These are phyloP conservation scores for Musca domestica DNA, from an alignment of 1,140 invertebrate species.

Conservation along the genomic window DNA sequence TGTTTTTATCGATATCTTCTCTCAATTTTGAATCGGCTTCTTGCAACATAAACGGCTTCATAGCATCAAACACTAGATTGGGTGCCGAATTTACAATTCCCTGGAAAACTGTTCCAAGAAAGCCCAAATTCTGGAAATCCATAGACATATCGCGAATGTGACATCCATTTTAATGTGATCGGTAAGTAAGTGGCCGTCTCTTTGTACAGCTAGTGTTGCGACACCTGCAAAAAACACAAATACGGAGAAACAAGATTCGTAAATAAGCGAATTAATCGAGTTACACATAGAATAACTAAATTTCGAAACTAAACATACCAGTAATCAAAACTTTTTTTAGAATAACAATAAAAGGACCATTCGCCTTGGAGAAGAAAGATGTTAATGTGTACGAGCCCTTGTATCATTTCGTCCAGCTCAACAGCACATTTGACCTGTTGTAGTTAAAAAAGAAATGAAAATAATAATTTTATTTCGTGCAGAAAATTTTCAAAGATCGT, in stretches of 20 bases:
- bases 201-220: conserved; percentile 67
- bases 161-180: conserved; percentile 78
- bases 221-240: conserved; percentile 29
- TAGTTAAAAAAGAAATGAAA: conserved; percentile 13
- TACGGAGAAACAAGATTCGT: too few species aligned
- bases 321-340: conserved; percentile 67
- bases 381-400: conserved; percentile 74
- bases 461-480: background rate
- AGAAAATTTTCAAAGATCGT: conserved; percentile 6
- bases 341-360: conserved; percentile 74
- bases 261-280: too few species aligned
- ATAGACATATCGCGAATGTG: conserved; percentile 72
- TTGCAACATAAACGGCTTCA: conserved; percentile 77
- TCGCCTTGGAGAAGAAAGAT: conserved; percentile 66
- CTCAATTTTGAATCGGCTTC: conserved; percentile 71
- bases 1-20: conserved; percentile 64
- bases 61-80: conserved; percentile 77
- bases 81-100: conserved; percentile 76
- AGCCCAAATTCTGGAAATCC: conserved; percentile 78
- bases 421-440: conserved; percentile 66
- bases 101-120: conserved; percentile 72
- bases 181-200: conserved; percentile 71
- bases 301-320: too few species aligned
- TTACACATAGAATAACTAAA: too few species aligned
- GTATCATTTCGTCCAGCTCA: conserved; percentile 64